Evolutionary conservation across 1,140 invertebrate species (phyloP).

Genomic region (Drosophila serrata): DNA sequence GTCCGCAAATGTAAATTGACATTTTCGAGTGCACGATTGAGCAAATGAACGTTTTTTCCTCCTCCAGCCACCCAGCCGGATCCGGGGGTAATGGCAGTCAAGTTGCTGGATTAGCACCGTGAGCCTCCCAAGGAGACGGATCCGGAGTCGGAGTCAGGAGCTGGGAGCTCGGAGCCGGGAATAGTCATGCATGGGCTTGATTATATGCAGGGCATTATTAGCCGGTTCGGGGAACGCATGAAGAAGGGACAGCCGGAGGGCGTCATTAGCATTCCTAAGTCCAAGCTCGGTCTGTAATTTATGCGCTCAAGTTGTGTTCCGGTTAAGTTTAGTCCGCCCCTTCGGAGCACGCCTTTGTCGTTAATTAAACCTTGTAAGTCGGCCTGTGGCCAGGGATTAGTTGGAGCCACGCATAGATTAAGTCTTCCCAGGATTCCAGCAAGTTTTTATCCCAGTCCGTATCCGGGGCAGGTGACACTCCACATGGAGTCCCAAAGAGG

Average conservation of each 20-base stretch:
- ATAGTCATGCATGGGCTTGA: conserved; percentile 68
- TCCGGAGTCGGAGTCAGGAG: background rate
- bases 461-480: conserved; percentile 48
- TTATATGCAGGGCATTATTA: conserved; percentile 76
- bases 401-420: conserved; percentile 27
- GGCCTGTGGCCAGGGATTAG: conserved; percentile 45
- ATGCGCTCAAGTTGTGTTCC: conserved; percentile 52
- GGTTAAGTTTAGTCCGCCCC: conserved; percentile 35
- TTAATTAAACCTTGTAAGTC: conserved; percentile 59
- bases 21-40: conserved; percentile 84
- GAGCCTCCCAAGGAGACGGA: conserved; percentile 41
- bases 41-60: conserved; percentile 75
- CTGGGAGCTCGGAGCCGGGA: conserved; percentile 1
- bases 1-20: conserved; percentile 82
- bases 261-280: conserved; percentile 67
- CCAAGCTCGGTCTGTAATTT: conserved; percentile 59
- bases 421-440: conserved; percentile 26
- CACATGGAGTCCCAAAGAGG: background rate
- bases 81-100: conserved; percentile 72
- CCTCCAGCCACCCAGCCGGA: conserved; percentile 4
- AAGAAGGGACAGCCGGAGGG: conserved; percentile 40
- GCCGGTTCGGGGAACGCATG: conserved; percentile 12
- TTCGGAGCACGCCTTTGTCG: conserved; percentile 13
- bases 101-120: conserved; percentile 77
- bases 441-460: conserved; percentile 23